Base-by-base conservation (phyloP, 2,113 vertebrate species). In the Lepisosteus oculatus region DNA sequence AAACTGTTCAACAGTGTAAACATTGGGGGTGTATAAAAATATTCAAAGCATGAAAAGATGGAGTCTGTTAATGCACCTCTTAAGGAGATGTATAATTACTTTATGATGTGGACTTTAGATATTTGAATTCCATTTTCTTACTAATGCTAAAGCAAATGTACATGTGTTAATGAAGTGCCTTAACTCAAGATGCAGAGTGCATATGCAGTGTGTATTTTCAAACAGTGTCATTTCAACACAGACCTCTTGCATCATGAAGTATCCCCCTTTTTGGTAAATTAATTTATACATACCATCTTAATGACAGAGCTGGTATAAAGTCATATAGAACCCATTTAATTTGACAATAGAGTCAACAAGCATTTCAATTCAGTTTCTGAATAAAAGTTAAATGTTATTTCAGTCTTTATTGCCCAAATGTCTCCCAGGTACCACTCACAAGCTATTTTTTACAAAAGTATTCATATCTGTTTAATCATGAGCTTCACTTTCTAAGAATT, bases 111-210 rank as follows among this genome's bases (percentile, higher is more conserved):
- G 79, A 77, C 75, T 79, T 71, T 76, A 70, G 78, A 76, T 80
- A 76, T 81, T 79, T 79, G 76, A 79, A 78, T 76, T 81, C 75
- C 76, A 77, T 78, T 79, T 81, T 76, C 65, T 71, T 74, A 59
- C 74, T 81, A 77, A 83, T 79, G 76, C 74, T 72, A 72, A 67
- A 72, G 71, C 75, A 80, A 76, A 83, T 74, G 68, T 43, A 0
- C 54, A 61, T 29, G 11, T 45, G 66, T 76, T 76, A 78, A 81
- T 76, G 61, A 77, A 73, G 72, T 65, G 72, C 57, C 76, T 70
- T n/a, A 61, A 65, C 72, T 65, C 63, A 63, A 68, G 63, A 63
- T 61, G 69, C 42, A 76, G 61, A 63, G 45, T 56, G 29, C 62
- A 44, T 43, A 72, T 55, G 9, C 43, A 59, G 29, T 65, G 29